Evolutionary conservation across 2,888 invertebrate genomes (phyloP).

Genomic region (Dendrolimus pini): DNA sequence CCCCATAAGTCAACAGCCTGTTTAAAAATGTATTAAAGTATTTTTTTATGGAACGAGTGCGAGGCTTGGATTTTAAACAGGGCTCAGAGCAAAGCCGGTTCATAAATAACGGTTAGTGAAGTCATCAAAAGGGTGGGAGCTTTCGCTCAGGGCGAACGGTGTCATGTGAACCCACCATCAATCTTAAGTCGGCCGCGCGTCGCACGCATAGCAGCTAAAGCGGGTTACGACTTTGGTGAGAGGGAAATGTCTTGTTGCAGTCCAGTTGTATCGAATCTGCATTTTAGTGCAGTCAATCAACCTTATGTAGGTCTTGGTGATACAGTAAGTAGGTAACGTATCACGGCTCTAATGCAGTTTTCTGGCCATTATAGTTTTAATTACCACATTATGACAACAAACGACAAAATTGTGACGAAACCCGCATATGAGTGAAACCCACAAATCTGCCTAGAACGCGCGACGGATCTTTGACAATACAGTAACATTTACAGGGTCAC

Average conservation of each 20-base stretch:
- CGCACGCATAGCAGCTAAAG: constrained; percentile 43
- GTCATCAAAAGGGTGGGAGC: constrained; percentile 69
- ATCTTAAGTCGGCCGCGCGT: constrained; percentile 52
- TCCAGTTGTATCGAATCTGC: neutral
- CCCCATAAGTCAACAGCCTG: neutral
- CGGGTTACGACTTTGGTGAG: constrained; percentile 12
- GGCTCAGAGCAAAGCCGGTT: constrained; percentile 56
- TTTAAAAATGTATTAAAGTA: constrained; percentile 43
- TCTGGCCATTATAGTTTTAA: too few species aligned
- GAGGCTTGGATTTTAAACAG: constrained; percentile 34
- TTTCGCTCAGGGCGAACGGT: constrained; percentile 58
- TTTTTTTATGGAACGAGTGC: constrained; percentile 19
- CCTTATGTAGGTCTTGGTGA: too few species aligned
- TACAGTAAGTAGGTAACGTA: too few species aligned
- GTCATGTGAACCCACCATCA: constrained; percentile 72
- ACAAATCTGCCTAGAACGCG: too few species aligned
- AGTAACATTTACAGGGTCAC: too few species aligned
- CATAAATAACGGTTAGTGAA: constrained; percentile 73
- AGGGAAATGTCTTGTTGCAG: constrained; percentile 5
- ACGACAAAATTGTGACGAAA: too few species aligned
- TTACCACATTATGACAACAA: too few species aligned
- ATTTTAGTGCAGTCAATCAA: neutral
- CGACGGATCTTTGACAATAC: too few species aligned
- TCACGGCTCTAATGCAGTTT: too few species aligned
- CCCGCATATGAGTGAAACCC: too few species aligned